Evolutionary conservation across 1,140 invertebrate species (phyloP), one percentile per base, ranked within the genome.

Genomic region (Cyrtorhinus lividipennis): DNA sequence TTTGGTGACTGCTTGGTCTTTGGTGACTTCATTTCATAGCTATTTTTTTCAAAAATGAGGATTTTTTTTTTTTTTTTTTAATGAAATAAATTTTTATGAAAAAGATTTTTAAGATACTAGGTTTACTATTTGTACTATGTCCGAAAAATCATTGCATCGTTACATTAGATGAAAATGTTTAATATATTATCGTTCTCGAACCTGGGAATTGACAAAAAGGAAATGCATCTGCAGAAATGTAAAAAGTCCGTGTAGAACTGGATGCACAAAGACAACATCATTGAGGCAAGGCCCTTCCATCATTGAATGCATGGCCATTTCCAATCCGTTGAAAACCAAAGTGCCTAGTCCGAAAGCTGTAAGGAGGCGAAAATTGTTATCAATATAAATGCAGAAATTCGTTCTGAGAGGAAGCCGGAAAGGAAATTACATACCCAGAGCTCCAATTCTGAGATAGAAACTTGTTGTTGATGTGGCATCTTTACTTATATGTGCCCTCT

Each of bases 191-290:
- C n/a, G n/a, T n/a, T n/a, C n/a, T 38, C 68, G 74, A 71, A 82
- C 83, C 76, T 84, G 82, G 1, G 82, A 83, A 69, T 85, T 84
- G 58, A 83, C 79, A 68, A 84, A 85, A 15, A 85, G 75, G 69
- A 85, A 84, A 69, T 84, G 83, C 76, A 84, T 83, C 70, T 85
- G 83, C 22, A 83, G 72, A 66, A 85, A 84, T 1, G 83, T 83
- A 71, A 85, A 85, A 53, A 82, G 73, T n/a, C 81, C 79, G 56
- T 83, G 81, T 12, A 85, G 70, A n/a, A 83, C 75, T 1, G 82
- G 83, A 71, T 82, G 80, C 1, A 82, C 76, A 30, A 81, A 79
- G 59, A 81, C 74, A 18, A 82, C 74, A 65, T 81, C 78, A 65
- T 76, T 78, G 30, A 80, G 73, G 65, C 81, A 84, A 15, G 73